A percentile compares a stretch with the other conserved stretches of the same genome.
These are phyloP conservation scores for Limnodromus scolopaceus DNA, from an alignment of 2,797 vertebrate species.

Conservation along the genomic window DNA sequence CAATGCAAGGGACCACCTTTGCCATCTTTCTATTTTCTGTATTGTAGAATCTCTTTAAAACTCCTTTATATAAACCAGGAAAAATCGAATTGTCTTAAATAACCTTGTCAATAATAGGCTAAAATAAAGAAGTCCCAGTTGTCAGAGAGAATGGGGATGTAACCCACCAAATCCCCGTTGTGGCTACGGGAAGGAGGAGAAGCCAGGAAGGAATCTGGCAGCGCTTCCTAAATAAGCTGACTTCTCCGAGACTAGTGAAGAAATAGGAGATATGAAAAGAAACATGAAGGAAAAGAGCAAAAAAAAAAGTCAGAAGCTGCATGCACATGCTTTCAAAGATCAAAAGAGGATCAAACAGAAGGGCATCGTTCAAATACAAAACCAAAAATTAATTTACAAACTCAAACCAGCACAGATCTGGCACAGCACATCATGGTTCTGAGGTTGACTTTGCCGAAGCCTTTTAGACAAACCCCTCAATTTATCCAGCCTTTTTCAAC, in stretches of 20 bases:
- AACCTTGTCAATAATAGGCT: background rate
- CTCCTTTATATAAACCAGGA: background rate
- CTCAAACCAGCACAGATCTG: constrained; percentile 38
- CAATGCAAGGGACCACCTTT: background rate
- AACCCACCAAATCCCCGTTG: background rate
- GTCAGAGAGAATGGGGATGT: background rate
- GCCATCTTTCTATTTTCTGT: background rate
- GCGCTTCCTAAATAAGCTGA: background rate
- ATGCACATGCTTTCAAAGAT: constrained; percentile 73
- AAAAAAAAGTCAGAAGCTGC: constrained; percentile 55
- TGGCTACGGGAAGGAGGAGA: background rate
- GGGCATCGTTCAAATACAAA: constrained; percentile 43
- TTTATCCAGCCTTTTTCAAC: background rate
- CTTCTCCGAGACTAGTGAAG: constrained; percentile 21
- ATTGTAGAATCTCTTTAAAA: background rate
- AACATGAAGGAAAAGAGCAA: background rate
- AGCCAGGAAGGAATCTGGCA: background rate
- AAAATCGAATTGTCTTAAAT: background rate
- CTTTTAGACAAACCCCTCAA: background rate
- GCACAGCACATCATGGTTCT: constrained; percentile 57
- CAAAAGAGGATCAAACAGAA: background rate
- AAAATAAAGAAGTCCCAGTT: background rate
- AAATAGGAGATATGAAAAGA: background rate
- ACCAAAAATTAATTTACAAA: constrained; percentile 33
- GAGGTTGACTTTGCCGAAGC: background rate